Conservation (phyloP, 2,113 vertebrate species). For the Plectropomus leopardus region DNA sequence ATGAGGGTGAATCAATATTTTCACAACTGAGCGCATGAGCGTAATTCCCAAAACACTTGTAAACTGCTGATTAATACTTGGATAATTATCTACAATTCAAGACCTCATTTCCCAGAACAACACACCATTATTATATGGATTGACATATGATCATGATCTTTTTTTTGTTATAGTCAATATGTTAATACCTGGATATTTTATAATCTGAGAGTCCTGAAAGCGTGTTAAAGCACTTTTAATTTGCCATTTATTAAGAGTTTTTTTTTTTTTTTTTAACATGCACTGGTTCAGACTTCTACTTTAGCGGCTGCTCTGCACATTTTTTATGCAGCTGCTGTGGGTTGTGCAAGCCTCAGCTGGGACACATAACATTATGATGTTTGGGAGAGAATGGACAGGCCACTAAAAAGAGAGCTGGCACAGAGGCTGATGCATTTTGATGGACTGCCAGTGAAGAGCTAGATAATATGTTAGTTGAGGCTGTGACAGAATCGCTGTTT, state of each 20-base stretch:
- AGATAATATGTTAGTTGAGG: conserved; percentile 44
- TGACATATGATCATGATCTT: not conserved
- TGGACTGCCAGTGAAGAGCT: conserved; percentile 47
- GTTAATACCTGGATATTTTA: conserved; percentile 1
- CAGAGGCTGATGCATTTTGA: conserved; percentile 53
- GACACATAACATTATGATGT: conserved; percentile 29
- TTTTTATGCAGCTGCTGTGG: conserved; percentile 27
- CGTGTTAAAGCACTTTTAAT: conserved; percentile 1
- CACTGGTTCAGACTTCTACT: not conserved
- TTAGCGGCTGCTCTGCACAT: conserved; percentile 30
- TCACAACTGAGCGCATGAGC: not conserved
- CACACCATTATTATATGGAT: not conserved
- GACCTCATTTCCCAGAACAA: not conserved
- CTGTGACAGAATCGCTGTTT: conserved; percentile 51
- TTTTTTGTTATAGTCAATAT: not conserved
- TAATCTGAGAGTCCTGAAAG: conserved; percentile 6
- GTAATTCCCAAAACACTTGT: not conserved
- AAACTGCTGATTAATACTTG: not conserved
- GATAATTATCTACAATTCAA: not conserved
- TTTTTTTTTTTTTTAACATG: conserved; percentile 14
- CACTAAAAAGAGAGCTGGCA: conserved; percentile 52
- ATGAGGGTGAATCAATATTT: not conserved
- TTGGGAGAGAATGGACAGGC: conserved; percentile 37
- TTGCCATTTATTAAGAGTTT: not conserved
- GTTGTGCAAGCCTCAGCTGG: conserved; percentile 29